Base-by-base conservation (phyloP, 2,888 invertebrate species). In the Chorisops tibialis region DNA sequence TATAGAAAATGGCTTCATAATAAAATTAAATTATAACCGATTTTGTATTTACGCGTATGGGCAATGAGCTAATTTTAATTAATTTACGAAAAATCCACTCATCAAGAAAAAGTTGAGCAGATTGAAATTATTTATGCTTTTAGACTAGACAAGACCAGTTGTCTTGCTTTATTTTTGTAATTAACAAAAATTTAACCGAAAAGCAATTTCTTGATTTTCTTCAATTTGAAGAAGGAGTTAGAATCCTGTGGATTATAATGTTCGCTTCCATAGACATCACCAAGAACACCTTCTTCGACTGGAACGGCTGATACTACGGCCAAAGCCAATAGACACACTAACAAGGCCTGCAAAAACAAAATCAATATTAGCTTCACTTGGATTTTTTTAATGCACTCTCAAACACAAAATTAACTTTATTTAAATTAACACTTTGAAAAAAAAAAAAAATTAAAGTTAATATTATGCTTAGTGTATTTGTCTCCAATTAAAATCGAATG, bases 151-250 rank as follows among this genome's bases (percentile, higher is more conserved):
- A 18, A 3, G 43, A 24, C 7, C n/a, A 14, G 21, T n/a, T n/a
- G 6, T 19, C 5, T 2, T 24, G 16, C 7, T 14, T 48, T 14
- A n/a, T n/a, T n/a, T n/a, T n/a, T n/a, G n/a, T n/a, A n/a, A n/a
- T n/a, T n/a, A n/a, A n/a, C n/a, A n/a, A n/a, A n/a, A 4, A 39
- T 59, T 67, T 73, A 76, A 48, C 76, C 76, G 62, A 77, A 69
- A 22, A 74, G 71, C 61, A 77, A 65, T 68, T 77, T 77, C 68
- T 76, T 75, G 63, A 77, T 67, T 69, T 76, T 75, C 62, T 68
- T 68, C 64, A 76, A 68, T 69, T 77, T 77, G 66, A 77, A 76
- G 59, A 77, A 70, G 21, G 74, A 69, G 62, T 73, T 72, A 7
- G 72, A 70, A 65, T 74, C 72, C 67, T 77, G 72, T 4, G 76